Percentiles rank a stretch among this genome's conserved stretches.
Conservation (phyloP, 2,888 invertebrate species). For the Troides oblongomaculatus region DNA sequence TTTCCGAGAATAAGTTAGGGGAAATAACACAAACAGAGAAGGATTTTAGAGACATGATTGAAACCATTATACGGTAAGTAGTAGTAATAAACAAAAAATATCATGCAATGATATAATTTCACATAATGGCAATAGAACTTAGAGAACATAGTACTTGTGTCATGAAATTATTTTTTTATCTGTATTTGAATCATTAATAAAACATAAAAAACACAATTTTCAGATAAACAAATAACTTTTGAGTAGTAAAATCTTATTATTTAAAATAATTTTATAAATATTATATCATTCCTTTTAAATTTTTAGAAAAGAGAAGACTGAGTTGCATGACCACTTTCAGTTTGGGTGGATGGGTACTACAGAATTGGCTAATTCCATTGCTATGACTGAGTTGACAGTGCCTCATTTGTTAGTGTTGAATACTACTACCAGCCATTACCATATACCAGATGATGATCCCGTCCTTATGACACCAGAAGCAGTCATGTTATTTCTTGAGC, state of each 20-base stretch:
- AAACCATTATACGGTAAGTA: constrained; percentile 84
- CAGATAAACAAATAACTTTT: no score
- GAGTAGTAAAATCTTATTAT: no score
- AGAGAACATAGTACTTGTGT: no score
- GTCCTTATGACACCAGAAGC: constrained; percentile 89
- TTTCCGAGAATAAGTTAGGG: constrained; percentile 92
- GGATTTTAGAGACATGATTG: constrained; percentile 91
- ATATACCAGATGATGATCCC: constrained; percentile 92
- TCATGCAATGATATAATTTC: no score
- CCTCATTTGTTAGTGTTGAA: constrained; percentile 95
- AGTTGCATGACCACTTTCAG: constrained; percentile 91
- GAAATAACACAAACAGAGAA: constrained; percentile 89
- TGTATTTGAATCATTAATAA: no score
- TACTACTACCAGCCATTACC: constrained; percentile 94
- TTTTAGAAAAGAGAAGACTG: constrained; percentile 79
- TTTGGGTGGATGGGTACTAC: constrained; percentile 97
- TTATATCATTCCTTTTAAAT: constrained; percentile 30
- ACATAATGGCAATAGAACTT: no score
- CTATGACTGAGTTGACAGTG: constrained; percentile 90
- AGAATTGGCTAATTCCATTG: constrained; percentile 95
- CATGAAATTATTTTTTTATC: no score
- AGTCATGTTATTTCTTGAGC: constrained; percentile 86
- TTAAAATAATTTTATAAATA: no score
- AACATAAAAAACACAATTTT: no score
- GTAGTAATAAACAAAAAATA: no score